Conservation (phyloP, 2,888 invertebrate species). For the Mythimna vitellina region DNA sequence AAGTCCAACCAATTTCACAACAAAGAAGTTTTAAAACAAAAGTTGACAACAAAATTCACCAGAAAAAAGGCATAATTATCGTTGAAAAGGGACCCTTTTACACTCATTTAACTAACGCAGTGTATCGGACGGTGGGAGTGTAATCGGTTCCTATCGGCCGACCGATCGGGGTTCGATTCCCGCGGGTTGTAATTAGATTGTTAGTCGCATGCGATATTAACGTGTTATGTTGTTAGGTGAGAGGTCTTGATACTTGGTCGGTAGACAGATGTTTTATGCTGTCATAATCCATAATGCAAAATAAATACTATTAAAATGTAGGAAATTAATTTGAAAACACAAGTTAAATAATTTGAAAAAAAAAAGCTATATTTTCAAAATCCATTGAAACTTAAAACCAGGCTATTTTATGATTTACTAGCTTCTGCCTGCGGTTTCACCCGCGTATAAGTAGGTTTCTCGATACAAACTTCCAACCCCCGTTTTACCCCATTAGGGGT, state of each 20-base stretch:
- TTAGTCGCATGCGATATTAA: slow-evolving; percentile 89
- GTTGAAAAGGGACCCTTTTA: slow-evolving; percentile 64
- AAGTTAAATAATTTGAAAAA: too few species aligned
- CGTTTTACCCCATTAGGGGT: too few species aligned
- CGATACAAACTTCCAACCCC: too few species aligned
- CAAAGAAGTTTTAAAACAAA: slow-evolving; percentile 14
- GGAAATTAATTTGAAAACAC: too few species aligned
- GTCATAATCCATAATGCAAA: too few species aligned
- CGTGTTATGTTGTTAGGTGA: slow-evolving; percentile 75
- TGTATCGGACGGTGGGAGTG: slow-evolving; percentile 71
- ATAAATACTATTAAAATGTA: too few species aligned
- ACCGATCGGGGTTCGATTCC: slow-evolving; percentile 89
- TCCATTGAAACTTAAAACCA: too few species aligned
- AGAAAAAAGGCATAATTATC: slow-evolving; percentile 59
- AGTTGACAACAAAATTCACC: slow-evolving; percentile 46
- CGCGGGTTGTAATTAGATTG: slow-evolving; percentile 89
- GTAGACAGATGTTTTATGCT: background rate
- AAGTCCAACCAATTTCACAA: slow-evolving; percentile 3
- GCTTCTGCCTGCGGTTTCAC: too few species aligned
- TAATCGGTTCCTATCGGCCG: slow-evolving; percentile 83
- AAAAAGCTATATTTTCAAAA: too few species aligned
- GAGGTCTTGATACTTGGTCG: slow-evolving; percentile 75
- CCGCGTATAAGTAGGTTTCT: too few species aligned
- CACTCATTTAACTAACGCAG: slow-evolving; percentile 64
- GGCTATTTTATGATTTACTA: too few species aligned